Percentiles rank a stretch among this genome's conserved stretches.
These are phyloP conservation scores for cat (Felis catus) DNA, from an alignment of 2,113 vertebrate species.

Conservation along the genomic window F.catus_Fca126_mat1.0 CM031415.1:94394001-94394500, in stretches of 20 bases:
- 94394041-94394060: too few species aligned
- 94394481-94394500: background rate
- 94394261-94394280: background rate
- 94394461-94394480: background rate
- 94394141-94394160: too few species aligned
- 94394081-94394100: background rate
- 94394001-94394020: too few species aligned
- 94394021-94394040: too few species aligned
- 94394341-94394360: background rate
- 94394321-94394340: background rate
- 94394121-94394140: too few species aligned
- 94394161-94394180: too few species aligned
- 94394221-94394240: background rate
- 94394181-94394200: background rate
- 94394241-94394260: background rate
- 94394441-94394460: background rate
- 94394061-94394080: too few species aligned
- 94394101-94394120: background rate
- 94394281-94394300: background rate
- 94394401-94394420: background rate
- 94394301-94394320: background rate
- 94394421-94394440: background rate
- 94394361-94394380: background rate
- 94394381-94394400: background rate
- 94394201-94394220: background rate